Evolutionary conservation across 2,888 invertebrate species (phyloP).

Genomic region (Conomelus anceps): DNA sequence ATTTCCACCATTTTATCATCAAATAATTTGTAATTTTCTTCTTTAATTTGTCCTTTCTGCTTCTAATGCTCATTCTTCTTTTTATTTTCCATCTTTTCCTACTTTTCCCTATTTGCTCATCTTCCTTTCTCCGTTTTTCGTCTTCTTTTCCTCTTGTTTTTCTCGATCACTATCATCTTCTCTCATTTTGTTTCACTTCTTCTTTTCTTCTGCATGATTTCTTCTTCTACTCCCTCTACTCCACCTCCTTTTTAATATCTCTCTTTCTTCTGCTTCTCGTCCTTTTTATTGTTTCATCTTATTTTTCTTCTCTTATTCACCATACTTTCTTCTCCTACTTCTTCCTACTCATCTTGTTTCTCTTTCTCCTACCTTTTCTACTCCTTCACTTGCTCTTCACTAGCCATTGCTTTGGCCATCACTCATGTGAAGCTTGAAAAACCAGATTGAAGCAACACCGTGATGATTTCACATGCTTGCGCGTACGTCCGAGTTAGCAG

Average conservation of each 20-base stretch:
- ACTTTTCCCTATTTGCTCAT: neutral
- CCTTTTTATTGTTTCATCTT: neutral
- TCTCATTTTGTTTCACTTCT: neutral
- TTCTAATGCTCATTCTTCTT: neutral
- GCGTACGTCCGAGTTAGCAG: neutral
- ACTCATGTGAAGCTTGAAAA: neutral
- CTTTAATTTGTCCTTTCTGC: neutral
- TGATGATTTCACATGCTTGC: neutral
- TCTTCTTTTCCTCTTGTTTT: neutral
- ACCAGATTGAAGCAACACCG: neutral
- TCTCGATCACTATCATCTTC: neutral
- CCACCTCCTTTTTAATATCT: too few species aligned
- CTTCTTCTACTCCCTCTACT: too few species aligned
- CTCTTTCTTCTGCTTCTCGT: too few species aligned
- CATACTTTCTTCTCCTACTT: neutral
- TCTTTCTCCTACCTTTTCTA: neutral
- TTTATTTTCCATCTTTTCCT: neutral
- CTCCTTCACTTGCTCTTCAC: neutral
- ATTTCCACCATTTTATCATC: neutral
- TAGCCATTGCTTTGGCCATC: neutral
- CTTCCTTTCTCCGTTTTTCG: neutral
- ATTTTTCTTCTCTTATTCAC: neutral
- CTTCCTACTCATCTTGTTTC: neutral
- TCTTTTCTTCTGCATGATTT: neutral
- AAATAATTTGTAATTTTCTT: neutral